phyloP scores from a whole-genome alignment of 2,797 vertebrate species.

The Lophotriccus pileatus region DNA sequence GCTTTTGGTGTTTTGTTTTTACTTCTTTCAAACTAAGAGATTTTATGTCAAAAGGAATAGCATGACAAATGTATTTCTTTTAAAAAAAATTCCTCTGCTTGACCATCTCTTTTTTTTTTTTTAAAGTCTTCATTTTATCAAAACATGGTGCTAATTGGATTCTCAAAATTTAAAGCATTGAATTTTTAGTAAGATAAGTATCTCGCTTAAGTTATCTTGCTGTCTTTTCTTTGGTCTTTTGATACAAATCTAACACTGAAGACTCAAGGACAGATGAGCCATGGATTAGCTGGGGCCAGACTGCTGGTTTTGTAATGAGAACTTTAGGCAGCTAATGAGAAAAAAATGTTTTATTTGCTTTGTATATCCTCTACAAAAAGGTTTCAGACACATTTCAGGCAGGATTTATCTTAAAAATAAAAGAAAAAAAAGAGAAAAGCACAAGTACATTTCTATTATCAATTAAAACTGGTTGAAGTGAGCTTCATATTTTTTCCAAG shows the following conservation, averaged over 20 bases:
- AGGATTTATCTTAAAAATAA: neutral
- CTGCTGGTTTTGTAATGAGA: neutral
- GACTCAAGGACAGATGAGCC: neutral
- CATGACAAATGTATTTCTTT: neutral
- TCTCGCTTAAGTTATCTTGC: neutral
- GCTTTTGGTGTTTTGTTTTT: neutral
- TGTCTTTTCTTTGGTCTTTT: neutral
- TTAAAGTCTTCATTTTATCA: neutral
- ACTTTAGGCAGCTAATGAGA: neutral
- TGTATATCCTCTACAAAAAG: neutral
- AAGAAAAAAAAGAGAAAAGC: no score
- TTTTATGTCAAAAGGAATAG: neutral
- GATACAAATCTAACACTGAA: neutral
- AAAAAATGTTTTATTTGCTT: neutral
- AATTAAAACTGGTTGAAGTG: neutral
- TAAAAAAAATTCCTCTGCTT: neutral
- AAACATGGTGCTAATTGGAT: neutral
- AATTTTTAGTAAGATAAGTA: neutral
- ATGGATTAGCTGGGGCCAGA: neutral
- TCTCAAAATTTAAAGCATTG: neutral
- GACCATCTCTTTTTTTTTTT: neutral
- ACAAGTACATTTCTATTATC: neutral
- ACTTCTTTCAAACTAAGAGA: neutral
- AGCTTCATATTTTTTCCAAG: neutral
- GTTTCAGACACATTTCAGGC: neutral